A percentile compares a stretch with the other conserved stretches of the same genome.
Evolutionary conservation across 2,113 vertebrate species (phyloP).

Genomic region (Elgaria multicarinata): DNA sequence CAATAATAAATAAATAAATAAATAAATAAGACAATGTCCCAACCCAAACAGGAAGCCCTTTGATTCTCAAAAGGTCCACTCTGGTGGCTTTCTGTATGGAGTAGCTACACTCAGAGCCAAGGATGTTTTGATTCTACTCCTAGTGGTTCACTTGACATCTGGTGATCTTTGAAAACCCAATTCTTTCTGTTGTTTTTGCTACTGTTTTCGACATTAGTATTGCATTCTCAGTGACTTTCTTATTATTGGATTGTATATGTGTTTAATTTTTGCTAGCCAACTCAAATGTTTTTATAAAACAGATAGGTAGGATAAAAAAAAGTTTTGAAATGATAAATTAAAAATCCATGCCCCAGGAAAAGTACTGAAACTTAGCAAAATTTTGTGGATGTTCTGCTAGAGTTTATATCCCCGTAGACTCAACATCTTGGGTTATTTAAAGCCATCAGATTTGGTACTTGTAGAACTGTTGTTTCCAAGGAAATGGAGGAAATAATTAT

Average conservation of each 20-base stretch:
- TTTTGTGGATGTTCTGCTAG: not conserved
- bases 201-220: too few species aligned
- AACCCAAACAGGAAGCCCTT: too few species aligned
- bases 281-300: not conserved
- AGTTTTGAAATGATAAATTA: not conserved
- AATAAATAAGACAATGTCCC: too few species aligned
- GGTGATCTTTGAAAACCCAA: not conserved
- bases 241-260: not conserved
- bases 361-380: not conserved
- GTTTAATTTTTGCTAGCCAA: not conserved
- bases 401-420: not conserved
- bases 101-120: not conserved
- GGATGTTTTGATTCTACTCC: not conserved
- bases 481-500: conserved; percentile 39
- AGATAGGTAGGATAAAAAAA: not conserved
- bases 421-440: conserved; percentile 39
- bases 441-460: conserved; percentile 6
- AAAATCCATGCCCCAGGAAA: not conserved
- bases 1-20: too few species aligned
- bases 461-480: conserved; percentile 30
- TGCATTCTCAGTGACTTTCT: too few species aligned
- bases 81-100: not conserved
- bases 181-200: not conserved
- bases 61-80: not conserved
- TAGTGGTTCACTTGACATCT: not conserved